phyloP scores from a whole-genome alignment of 2,888 invertebrate genomes.

The Drosophila melanosoma region DNA sequence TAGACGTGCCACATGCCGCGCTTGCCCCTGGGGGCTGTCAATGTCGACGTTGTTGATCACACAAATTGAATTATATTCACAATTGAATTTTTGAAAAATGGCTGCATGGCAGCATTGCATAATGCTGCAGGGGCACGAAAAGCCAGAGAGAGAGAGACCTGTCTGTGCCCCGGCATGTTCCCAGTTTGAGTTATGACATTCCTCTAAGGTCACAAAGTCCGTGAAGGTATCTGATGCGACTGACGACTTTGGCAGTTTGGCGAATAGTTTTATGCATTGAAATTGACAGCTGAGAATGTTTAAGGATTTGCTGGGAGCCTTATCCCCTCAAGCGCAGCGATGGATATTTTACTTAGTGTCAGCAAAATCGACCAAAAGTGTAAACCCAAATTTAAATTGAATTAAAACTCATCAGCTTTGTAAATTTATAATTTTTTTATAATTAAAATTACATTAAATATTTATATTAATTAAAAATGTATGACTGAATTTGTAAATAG shows the following conservation, averaged over 20 bases:
- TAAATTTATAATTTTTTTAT: not conserved
- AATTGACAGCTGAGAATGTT: constrained; percentile 65
- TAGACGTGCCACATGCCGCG: constrained; percentile 7
- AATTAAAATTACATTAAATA: not conserved
- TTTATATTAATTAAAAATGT: not conserved
- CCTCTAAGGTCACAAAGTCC: constrained; percentile 55
- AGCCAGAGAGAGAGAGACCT: constrained; percentile 16
- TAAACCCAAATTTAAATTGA: constrained; percentile 2
- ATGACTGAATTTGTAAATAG: not conserved
- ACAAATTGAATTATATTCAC: constrained; percentile 77
- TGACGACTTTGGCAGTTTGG: constrained; percentile 7
- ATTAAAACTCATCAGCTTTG: not conserved
- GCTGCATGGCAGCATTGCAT: constrained; percentile 62
- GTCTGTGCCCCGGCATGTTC: constrained; percentile 26
- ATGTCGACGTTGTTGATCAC: constrained; percentile 68
- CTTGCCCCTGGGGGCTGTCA: constrained; percentile 55
- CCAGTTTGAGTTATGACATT: constrained; percentile 51
- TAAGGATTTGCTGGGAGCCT: constrained; percentile 29
- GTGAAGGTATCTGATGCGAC: constrained; percentile 46
- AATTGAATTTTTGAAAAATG: constrained; percentile 81
- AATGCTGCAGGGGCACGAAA: constrained; percentile 21
- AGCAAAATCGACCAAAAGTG: constrained; percentile 5
- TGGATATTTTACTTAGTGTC: constrained; percentile 39
- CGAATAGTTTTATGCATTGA: constrained; percentile 50
- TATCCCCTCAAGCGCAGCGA: constrained; percentile 13